Percentiles rank a stretch among this genome's conserved stretches.
These are phyloP conservation scores for Arenaria interpres DNA, from an alignment of 2,113 vertebrate species.

Conservation along the genomic window DNA sequence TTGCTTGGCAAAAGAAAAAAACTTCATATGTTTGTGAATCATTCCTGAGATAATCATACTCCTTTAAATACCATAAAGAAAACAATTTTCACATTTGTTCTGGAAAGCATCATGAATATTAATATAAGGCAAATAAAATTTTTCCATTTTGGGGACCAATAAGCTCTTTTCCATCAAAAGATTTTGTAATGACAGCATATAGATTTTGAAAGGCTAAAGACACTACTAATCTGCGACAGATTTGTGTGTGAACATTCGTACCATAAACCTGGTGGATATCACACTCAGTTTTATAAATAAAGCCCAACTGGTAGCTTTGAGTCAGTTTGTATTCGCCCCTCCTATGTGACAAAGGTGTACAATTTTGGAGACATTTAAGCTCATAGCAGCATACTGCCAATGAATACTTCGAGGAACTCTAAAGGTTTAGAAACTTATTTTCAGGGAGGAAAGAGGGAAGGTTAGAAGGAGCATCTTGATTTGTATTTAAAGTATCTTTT, in stretches of 20 bases:
- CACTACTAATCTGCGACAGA: background rate
- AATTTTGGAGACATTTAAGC: background rate
- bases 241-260: background rate
- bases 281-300: constrained; percentile 54
- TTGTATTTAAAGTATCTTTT: background rate
- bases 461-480: background rate
- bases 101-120: background rate
- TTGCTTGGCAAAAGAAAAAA: constrained; percentile 7
- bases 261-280: background rate
- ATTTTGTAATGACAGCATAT: background rate
- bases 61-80: background rate
- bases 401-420: background rate
- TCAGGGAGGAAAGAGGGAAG: background rate
- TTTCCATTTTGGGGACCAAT: background rate
- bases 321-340: constrained; percentile 32
- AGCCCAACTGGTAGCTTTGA: constrained; percentile 4
- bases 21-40: constrained; percentile 34
- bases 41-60: background rate
- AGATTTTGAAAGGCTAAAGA: constrained; percentile 17
- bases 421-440: background rate
- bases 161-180: background rate
- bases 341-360: background rate
- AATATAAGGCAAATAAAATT: background rate
- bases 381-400: background rate
- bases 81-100: background rate